Conservation (phyloP, 2,797 vertebrate genomes). For the Ispidina lecontei region DNA sequence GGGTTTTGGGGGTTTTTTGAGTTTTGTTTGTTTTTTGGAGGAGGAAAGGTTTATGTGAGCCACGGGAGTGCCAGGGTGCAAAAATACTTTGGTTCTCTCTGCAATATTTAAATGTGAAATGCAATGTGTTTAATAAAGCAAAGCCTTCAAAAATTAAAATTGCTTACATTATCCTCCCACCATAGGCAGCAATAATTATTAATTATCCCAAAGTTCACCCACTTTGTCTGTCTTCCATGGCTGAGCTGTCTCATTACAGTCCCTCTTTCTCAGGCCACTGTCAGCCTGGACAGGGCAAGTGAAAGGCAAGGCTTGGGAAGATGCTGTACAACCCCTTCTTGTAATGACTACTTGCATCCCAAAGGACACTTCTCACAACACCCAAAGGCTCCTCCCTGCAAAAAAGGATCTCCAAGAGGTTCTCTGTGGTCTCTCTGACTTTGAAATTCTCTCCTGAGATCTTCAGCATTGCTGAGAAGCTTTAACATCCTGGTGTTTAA, state of each 20-base stretch:
- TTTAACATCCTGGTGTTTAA: background rate
- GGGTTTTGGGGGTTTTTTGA: background rate
- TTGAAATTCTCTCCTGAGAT: background rate
- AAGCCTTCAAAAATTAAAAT: background rate
- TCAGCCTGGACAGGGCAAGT: background rate
- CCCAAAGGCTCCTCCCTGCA: background rate
- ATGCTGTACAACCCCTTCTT: background rate
- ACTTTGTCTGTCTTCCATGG: background rate
- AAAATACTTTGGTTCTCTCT: background rate
- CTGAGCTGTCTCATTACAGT: background rate
- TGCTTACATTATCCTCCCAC: background rate
- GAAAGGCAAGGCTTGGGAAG: accelerated
- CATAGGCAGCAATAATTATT: background rate
- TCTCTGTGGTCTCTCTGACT: background rate
- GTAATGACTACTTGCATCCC: background rate
- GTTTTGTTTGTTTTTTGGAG: background rate
- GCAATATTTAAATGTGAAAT: background rate
- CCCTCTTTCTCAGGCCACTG: background rate
- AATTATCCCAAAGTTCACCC: background rate
- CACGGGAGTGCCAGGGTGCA: background rate
- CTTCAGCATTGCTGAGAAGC: background rate
- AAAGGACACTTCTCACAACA: background rate
- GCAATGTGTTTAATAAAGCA: background rate
- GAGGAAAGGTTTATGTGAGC: background rate
- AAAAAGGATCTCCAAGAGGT: background rate